These are phyloP conservation scores for Zenarchopterus dispar DNA, from an alignment of 2,797 vertebrate species.

Conservation along the genomic window DNA sequence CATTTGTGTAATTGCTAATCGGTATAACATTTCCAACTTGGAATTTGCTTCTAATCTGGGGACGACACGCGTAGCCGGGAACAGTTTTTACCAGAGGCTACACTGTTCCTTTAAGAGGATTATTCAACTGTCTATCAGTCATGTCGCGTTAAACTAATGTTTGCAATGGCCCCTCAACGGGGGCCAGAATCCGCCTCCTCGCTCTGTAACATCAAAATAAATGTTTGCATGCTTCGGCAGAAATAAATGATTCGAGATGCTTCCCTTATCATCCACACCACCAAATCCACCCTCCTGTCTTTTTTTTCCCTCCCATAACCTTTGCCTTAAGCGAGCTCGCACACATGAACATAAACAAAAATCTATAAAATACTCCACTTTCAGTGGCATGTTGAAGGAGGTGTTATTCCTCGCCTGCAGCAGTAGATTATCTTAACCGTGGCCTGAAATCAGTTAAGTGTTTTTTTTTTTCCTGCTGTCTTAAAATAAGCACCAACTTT, in stretches of 20 bases:
- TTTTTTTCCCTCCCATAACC: slow-evolving; percentile 58
- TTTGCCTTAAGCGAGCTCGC: slow-evolving; percentile 70
- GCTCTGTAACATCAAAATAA: slow-evolving; percentile 67
- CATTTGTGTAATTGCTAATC: slow-evolving; percentile 78
- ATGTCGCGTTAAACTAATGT: slow-evolving; percentile 77
- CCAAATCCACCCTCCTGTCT: slow-evolving; percentile 64
- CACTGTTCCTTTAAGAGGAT: slow-evolving; percentile 85
- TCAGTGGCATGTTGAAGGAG: slow-evolving; percentile 40
- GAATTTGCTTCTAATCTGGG: slow-evolving; percentile 77
- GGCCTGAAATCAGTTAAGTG: slow-evolving; percentile 64
- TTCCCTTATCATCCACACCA: slow-evolving; percentile 69
- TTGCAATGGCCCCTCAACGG: slow-evolving; percentile 67
- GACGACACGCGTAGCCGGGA: slow-evolving; percentile 57
- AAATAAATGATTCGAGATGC: slow-evolving; percentile 73
- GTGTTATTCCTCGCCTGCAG: slow-evolving; percentile 59
- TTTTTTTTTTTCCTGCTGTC: slow-evolving; percentile 67
- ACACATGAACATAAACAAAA: slow-evolving; percentile 27
- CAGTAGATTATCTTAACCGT: slow-evolving; percentile 64
- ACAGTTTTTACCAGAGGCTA: slow-evolving; percentile 82
- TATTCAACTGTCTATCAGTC: slow-evolving; percentile 82
- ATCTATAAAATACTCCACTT: slow-evolving; percentile 40
- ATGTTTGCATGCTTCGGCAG: slow-evolving; percentile 68
- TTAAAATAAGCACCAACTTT: slow-evolving; percentile 71
- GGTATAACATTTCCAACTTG: slow-evolving; percentile 72
- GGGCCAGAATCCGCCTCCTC: slow-evolving; percentile 74